These are phyloP conservation scores for Mastigias papua DNA, from an alignment of 30 jellyfish, hydroid and myxozoan species.

Conservation along the genomic window DNA sequence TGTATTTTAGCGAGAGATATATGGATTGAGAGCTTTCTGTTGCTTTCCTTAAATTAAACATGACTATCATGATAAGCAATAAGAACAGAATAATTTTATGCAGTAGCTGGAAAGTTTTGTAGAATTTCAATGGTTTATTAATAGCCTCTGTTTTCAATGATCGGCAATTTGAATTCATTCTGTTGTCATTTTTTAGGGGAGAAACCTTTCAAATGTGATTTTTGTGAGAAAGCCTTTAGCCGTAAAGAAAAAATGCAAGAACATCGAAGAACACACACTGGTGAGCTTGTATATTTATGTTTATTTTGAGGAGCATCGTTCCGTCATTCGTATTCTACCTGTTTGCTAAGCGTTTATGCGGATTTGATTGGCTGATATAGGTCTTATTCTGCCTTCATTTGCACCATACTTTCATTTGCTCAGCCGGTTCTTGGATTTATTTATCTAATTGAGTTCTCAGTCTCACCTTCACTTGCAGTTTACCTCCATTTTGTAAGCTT, in stretches of 20 bases:
- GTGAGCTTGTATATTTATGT: not conserved
- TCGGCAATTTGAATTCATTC: not conserved
- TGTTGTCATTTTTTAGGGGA: constrained; percentile 23
- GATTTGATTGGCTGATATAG: no score
- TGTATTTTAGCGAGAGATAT: no score
- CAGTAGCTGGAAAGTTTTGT: no score
- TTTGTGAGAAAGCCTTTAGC: constrained; percentile 67
- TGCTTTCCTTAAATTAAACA: no score
- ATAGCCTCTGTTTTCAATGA: no score
- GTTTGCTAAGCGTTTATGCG: no score
- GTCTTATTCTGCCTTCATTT: no score
- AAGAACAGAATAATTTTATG: no score
- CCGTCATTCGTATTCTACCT: not conserved
- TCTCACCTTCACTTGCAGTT: not conserved
- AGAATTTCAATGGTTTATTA: no score
- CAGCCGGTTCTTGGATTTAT: not conserved
- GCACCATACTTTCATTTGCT: no score
- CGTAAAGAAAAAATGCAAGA: constrained; percentile 62
- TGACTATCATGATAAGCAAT: no score
- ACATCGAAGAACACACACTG: constrained; percentile 69
- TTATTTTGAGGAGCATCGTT: not conserved
- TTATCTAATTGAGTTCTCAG: not conserved
- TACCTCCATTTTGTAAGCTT: not conserved
- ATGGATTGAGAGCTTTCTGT: no score
- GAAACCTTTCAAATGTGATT: constrained; percentile 62